Evolutionary conservation across 1,140 invertebrate genomes (phyloP), one percentile per base, ranked within the genome.

Genomic region (Wiebesia pumilae): DNA sequence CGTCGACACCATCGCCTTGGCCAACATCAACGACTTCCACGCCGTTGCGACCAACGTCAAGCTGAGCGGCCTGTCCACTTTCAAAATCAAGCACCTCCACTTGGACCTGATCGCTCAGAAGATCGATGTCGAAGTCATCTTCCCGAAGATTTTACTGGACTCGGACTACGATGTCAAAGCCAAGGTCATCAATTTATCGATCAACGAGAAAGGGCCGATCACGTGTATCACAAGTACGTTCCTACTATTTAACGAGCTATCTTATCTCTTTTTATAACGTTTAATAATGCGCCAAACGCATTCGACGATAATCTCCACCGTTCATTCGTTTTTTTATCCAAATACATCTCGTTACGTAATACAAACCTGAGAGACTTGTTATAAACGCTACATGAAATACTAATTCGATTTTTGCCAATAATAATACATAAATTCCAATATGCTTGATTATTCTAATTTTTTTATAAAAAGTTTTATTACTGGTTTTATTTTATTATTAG

Each of bases 111-210:
- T 95, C 3, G 94, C 94, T 4, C 90, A 93, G 35, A 91, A 88
- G 10, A 92, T 95, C 12, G 90, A 91, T 3, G 90, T 94, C 0
- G 92, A 93, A 30, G 43, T 95, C 0, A 89, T 88, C 0, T 94
- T 96, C 69, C 94, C 94, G 0, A 89, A 91, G 33, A 87, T 95
- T 14, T 91, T 93, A 65, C 89, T 96, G 38, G 91, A 94, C 3
- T 95, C 95, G 0, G 91, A 94, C 62, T 96, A 96, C 89, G 94
- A 95, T 83, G 89, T 96, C 16, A 94, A 95, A 87, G 94, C 94
- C 3, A 94, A 93, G 73, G 93, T 96, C 73, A 86, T 96, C 2
- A 91, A n/a, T n/a, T n/a, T 93, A 0, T 90, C 91, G 0, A 87
- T 94, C 27, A 67, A 33, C 14, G 90, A 89, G n/a, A 89, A 40